These are phyloP conservation scores for Steinernema feltiae DNA, from an alignment of 1,140 invertebrate genomes.

Conservation along the genomic window DNA sequence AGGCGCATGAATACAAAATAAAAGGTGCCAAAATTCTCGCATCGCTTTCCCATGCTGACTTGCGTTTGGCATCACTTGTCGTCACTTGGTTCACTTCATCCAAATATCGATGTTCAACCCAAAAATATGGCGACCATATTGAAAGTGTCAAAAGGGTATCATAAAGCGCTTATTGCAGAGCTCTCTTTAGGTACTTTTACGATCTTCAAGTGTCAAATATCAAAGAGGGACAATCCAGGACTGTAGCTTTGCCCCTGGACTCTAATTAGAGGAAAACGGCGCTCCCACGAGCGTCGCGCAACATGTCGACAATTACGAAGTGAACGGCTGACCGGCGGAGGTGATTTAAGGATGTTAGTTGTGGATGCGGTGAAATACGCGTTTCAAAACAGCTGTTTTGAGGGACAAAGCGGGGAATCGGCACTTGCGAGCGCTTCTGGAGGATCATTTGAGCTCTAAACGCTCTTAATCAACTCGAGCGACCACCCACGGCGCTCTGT, in stretches of 20 bases:
- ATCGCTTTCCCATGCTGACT: background rate
- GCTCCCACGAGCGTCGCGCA: no score
- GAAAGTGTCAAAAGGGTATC: no score
- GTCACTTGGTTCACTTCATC: background rate
- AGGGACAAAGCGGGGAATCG: background rate
- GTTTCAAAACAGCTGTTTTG: background rate
- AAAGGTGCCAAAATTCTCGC: no score
- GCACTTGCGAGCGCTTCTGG: background rate
- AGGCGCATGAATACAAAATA: no score
- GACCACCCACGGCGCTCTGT: background rate
- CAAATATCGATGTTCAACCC: background rate
- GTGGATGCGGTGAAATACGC: background rate
- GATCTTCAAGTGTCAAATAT: no score
- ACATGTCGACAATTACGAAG: no score
- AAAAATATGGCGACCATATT: no score
- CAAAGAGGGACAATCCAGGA: no score
- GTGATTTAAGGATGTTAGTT: background rate
- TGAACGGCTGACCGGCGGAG: background rate
- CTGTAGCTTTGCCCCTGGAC: no score
- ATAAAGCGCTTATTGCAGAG: no score
- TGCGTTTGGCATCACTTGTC: background rate
- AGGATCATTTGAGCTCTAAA: background rate
- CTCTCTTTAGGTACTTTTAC: no score
- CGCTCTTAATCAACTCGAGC: background rate
- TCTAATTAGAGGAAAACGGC: no score